Conservation (phyloP, 2,888 invertebrate species). For the Acrobasis repandana region DNA sequence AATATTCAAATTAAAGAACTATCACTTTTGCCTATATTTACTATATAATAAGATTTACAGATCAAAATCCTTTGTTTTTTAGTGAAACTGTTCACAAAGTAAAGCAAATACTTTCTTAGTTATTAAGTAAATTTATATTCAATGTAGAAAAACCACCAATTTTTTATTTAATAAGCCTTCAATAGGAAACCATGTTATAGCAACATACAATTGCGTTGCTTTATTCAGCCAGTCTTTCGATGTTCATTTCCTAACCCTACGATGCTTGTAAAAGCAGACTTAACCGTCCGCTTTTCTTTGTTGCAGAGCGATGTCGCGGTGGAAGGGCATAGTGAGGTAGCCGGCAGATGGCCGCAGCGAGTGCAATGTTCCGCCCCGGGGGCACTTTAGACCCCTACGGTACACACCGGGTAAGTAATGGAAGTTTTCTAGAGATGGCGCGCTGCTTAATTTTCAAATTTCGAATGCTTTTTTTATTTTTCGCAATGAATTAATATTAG, state of each 20-base stretch:
- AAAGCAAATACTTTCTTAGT: no score
- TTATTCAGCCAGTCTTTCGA: no score
- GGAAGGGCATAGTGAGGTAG: conserved; percentile 83
- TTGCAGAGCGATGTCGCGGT: conserved; percentile 82
- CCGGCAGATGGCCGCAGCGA: conserved; percentile 87
- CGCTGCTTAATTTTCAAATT: conserved; percentile 31
- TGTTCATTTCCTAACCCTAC: not conserved
- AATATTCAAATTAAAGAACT: no score
- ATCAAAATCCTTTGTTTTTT: no score
- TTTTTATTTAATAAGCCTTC: no score
- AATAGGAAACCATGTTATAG: no score
- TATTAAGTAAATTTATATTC: no score
- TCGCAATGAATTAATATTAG: conserved; percentile 3
- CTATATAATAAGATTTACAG: no score
- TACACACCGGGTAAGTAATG: conserved; percentile 83
- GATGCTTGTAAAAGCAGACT: not conserved
- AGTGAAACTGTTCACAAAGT: no score
- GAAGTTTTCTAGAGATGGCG: conserved; percentile 55
- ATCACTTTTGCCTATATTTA: no score
- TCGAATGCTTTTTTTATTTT: conserved; percentile 5
- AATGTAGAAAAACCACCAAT: no score
- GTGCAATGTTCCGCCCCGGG: conserved; percentile 87
- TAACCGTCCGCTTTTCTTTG: conserved; percentile 38
- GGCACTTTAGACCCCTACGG: conserved; percentile 85
- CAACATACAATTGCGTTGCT: no score